phyloP scores from a whole-genome alignment of 2,888 invertebrate species.

The Ennomos erosarius region DNA sequence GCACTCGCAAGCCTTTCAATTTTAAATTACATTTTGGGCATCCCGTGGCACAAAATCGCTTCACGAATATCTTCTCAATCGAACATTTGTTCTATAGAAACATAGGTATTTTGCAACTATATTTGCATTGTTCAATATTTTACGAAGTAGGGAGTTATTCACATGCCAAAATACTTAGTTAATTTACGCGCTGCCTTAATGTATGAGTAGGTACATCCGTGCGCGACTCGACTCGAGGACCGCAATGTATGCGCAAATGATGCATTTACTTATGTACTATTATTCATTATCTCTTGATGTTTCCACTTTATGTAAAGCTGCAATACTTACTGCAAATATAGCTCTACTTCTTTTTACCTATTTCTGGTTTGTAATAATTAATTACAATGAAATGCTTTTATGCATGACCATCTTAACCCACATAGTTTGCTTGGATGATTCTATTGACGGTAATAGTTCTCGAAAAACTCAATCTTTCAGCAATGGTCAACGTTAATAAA shows the following conservation, averaged over 20 bases:
- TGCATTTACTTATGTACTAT: slow-evolving; percentile 47
- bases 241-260: slow-evolving; percentile 34
- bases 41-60: slow-evolving; percentile 11
- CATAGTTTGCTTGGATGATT: too few species aligned
- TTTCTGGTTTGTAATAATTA: slow-evolving; percentile 14
- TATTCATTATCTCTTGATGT: slow-evolving; percentile 35
- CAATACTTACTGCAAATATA: slow-evolving; percentile 13
- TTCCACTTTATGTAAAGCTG: slow-evolving; percentile 32
- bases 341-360: slow-evolving; percentile 17
- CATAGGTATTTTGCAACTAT: slow-evolving; percentile 23
- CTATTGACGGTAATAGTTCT: too few species aligned
- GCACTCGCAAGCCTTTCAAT: too few species aligned
- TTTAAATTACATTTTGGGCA: background rate
- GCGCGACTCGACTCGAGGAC: background rate
- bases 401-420: too few species aligned
- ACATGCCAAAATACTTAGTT: slow-evolving; percentile 13
- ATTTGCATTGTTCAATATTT: slow-evolving; percentile 20
- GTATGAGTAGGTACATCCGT: too few species aligned
- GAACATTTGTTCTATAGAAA: slow-evolving; percentile 17
- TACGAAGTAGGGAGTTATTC: slow-evolving; percentile 10
- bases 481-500: slow-evolving; percentile 7
- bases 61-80: background rate
- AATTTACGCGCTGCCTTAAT: slow-evolving; percentile 15
- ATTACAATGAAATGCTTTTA: too few species aligned
- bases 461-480: too few species aligned